Evolutionary conservation across 2,888 invertebrate genomes (phyloP).

Genomic region (Troglohyphantes excavatus): DNA sequence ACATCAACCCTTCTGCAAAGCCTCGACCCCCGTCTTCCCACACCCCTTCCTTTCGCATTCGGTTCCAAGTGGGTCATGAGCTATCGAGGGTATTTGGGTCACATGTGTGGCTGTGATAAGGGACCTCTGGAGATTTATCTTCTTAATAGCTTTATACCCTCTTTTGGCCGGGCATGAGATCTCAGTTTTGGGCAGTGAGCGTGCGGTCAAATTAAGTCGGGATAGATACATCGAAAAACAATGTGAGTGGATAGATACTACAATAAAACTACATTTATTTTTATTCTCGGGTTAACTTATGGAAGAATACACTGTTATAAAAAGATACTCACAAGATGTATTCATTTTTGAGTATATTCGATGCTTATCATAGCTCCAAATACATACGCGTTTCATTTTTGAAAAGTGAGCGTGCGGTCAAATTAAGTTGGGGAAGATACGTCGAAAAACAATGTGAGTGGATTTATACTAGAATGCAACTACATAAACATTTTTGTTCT

Average conservation of each 20-base stretch:
- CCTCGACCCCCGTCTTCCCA: slow-evolving; percentile 36
- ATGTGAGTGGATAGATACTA: background rate
- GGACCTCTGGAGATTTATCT: slow-evolving; percentile 68
- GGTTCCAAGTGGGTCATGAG: slow-evolving; percentile 76
- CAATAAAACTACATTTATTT: too few relatives aligned
- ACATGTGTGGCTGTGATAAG: slow-evolving; percentile 70
- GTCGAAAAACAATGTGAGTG: too few relatives aligned
- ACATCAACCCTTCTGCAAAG: slow-evolving; percentile 29
- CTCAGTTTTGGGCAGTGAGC: background rate
- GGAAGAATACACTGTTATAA: too few relatives aligned
- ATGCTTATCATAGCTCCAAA: too few relatives aligned
- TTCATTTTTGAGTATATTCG: too few relatives aligned
- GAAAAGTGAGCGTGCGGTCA: too few relatives aligned
- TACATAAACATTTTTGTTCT: too few relatives aligned
- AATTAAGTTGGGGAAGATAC: too few relatives aligned
- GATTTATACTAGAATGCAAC: too few relatives aligned
- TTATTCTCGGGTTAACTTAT: too few relatives aligned
- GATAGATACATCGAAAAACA: background rate
- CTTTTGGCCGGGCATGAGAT: slow-evolving; percentile 84
- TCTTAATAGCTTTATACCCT: slow-evolving; percentile 84
- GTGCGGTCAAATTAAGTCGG: background rate
- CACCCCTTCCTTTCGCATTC: slow-evolving; percentile 35
- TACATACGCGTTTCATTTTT: too few relatives aligned
- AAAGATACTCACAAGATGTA: too few relatives aligned
- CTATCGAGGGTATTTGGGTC: slow-evolving; percentile 75